Evolutionary conservation across 2,888 invertebrate genomes (phyloP).

Genomic region (Napeogenes inachia): DNA sequence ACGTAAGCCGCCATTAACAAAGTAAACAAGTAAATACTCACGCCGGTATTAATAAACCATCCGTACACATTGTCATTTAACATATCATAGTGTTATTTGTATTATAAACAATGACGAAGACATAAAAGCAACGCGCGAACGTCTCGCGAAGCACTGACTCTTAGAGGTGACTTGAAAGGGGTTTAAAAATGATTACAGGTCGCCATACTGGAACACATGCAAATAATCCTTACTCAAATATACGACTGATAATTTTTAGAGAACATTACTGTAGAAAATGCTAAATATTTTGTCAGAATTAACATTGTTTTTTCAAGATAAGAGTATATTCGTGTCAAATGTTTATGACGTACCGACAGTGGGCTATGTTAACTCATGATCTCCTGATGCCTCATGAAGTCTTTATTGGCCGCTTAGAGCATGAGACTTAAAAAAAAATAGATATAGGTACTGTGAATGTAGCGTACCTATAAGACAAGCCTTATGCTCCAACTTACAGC

Average conservation of each 20-base stretch:
- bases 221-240: background rate
- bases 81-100: conserved; percentile 8
- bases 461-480: too few relatives aligned
- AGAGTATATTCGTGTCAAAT: background rate
- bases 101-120: conserved; percentile 21
- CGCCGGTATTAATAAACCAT: conserved; percentile 39
- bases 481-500: too few relatives aligned
- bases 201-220: conserved; percentile 1
- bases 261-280: background rate
- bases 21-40: conserved; percentile 40
- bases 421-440: background rate
- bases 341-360: too few relatives aligned
- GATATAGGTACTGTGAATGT: too few relatives aligned
- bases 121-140: conserved; percentile 2
- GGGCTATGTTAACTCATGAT: too few relatives aligned
- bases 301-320: background rate
- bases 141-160: background rate
- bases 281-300: background rate
- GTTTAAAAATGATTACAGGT: background rate
- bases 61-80: conserved; percentile 39
- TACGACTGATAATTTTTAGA: conserved; percentile 1
- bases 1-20: conserved; percentile 11
- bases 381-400: too few relatives aligned
- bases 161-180: background rate
- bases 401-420: too few relatives aligned